Percentiles rank a stretch among this genome's conserved stretches.
These are phyloP conservation scores for Atta colombica DNA, from an alignment of 1,140 invertebrate species.

Conservation along the genomic window DNA sequence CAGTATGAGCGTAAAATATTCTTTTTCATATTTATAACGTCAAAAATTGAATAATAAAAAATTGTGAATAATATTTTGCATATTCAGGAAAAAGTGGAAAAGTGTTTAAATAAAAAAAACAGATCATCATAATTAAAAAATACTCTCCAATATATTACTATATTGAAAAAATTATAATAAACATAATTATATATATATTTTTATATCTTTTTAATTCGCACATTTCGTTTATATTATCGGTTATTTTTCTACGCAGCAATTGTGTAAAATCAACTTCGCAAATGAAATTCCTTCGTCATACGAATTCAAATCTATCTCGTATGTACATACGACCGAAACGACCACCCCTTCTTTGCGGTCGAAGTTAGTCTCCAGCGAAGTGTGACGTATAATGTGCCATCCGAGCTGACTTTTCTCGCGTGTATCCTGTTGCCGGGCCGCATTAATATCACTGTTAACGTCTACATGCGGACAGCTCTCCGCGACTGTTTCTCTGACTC, in stretches of 20 bases:
- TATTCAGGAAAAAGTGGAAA: not conserved
- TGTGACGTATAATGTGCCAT: conserved; percentile 42
- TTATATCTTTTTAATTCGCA: conserved; percentile 13
- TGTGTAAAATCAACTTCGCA: not conserved
- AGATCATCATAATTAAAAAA: not conserved
- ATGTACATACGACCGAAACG: not conserved
- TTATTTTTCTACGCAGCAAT: not conserved
- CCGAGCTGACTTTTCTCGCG: conserved; percentile 32
- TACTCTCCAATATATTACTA: not conserved
- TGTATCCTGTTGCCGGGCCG: conserved; percentile 45
- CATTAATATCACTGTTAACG: conserved; percentile 65
- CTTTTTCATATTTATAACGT: not conserved
- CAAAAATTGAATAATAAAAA: not conserved
- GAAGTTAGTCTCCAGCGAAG: conserved; percentile 27
- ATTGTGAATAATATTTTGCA: not conserved
- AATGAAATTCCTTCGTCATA: conserved; percentile 10
- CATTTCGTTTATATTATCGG: not conserved
- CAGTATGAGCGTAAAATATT: not conserved
- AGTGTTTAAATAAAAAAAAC: not conserved
- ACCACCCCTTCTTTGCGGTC: conserved; percentile 36
- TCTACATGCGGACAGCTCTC: conserved; percentile 53
- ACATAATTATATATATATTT: conserved; percentile 7
- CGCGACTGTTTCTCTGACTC: conserved; percentile 51
- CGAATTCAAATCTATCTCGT: conserved; percentile 12
- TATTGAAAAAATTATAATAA: not conserved